Percentiles rank a stretch among this genome's conserved stretches.
phyloP scores from a whole-genome alignment of 2,888 invertebrate species.

The Hydropsyche betteni region DNA sequence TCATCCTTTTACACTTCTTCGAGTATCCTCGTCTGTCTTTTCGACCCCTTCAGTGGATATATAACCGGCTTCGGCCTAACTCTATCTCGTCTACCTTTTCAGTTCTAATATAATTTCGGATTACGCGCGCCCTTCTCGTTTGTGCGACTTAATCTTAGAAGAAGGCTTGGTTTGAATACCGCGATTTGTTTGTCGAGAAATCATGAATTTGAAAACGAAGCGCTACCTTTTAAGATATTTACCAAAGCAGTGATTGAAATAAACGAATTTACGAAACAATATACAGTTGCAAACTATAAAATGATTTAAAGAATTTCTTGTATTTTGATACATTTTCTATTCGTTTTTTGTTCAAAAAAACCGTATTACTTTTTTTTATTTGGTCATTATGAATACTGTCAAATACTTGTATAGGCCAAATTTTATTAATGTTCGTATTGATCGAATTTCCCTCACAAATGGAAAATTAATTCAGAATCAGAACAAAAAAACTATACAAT shows the following conservation, averaged over 20 bases:
- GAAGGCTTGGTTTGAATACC: neutral
- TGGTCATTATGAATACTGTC: too few species aligned
- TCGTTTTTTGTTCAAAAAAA: too few species aligned
- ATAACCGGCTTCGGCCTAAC: neutral
- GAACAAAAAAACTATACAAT: constrained; percentile 1
- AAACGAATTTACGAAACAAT: too few species aligned
- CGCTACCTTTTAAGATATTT: too few species aligned
- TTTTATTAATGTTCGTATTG: constrained; percentile 18
- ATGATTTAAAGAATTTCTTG: too few species aligned
- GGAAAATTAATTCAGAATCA: constrained; percentile 20
- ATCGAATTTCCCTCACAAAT: neutral
- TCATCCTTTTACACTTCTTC: constrained; percentile 39
- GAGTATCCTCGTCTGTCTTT: neutral
- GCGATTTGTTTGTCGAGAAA: neutral
- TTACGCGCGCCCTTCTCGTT: neutral
- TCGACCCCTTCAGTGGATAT: neutral
- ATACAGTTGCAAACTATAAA: too few species aligned
- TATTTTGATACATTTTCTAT: too few species aligned
- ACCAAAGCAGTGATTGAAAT: too few species aligned
- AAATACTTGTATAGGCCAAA: neutral
- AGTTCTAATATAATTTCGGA: constrained; percentile 14
- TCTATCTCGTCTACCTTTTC: neutral
- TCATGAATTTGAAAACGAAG: too few species aligned
- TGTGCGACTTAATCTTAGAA: constrained; percentile 1
- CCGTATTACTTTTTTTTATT: too few species aligned